Percentiles rank a stretch among this genome's conserved stretches.
Evolutionary conservation across 2,113 vertebrate species (phyloP).

Genomic region (Chaenogobius annularis): DNA sequence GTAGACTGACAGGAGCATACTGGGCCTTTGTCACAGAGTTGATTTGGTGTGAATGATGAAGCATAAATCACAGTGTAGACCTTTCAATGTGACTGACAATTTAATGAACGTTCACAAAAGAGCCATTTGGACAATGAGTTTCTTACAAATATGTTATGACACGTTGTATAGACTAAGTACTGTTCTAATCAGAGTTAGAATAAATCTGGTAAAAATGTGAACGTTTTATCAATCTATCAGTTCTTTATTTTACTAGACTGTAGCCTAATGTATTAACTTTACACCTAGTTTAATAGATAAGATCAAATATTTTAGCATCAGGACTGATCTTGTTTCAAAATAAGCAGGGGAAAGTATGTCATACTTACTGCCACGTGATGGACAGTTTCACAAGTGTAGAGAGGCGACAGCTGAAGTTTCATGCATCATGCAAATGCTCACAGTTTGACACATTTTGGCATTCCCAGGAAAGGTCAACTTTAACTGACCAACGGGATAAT

Average conservation of each 20-base stretch:
- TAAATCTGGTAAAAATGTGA: too few relatives aligned
- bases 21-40: background rate
- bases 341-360: too few relatives aligned
- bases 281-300: background rate
- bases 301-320: too few relatives aligned
- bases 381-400: too few relatives aligned
- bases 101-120: slow-evolving; percentile 1
- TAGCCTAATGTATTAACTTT: background rate
- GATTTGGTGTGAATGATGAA: slow-evolving; percentile 1
- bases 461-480: background rate
- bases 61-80: slow-evolving; percentile 1
- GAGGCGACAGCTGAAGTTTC: too few relatives aligned
- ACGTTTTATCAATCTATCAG: too few relatives aligned
- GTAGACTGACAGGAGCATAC: background rate
- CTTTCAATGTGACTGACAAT: slow-evolving; percentile 5
- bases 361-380: too few relatives aligned
- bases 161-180: background rate
- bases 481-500: background rate
- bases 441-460: too few relatives aligned
- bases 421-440: too few relatives aligned
- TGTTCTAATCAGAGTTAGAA: too few relatives aligned
- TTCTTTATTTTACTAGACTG: background rate
- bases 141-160: background rate
- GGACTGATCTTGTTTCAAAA: too few relatives aligned
- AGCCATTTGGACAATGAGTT: background rate